A percentile compares a stretch with the other conserved stretches of the same genome.
These are phyloP conservation scores for Myiozetetes cayanensis DNA, from an alignment of 2,113 vertebrate species.

Conservation along the genomic window DNA sequence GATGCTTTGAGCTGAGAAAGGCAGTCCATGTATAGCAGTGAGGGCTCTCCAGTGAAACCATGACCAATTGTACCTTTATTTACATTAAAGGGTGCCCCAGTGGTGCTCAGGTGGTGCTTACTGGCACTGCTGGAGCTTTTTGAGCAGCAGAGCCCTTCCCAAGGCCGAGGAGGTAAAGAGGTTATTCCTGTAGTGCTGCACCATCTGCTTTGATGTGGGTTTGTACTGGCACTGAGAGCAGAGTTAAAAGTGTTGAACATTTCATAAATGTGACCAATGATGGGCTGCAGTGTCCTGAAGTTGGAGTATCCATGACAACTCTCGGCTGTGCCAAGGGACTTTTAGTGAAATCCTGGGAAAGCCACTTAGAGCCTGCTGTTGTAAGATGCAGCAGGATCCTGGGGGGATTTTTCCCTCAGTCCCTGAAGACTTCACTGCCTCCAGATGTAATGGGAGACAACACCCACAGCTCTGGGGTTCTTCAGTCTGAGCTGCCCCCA, in stretches of 20 bases:
- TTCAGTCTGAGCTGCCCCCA: background rate
- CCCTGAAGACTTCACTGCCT: background rate
- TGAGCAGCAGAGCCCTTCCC: background rate
- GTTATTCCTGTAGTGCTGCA: background rate
- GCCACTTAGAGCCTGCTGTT: background rate
- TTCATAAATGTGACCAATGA: background rate
- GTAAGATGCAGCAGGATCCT: background rate
- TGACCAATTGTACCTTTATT: background rate
- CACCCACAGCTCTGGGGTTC: background rate
- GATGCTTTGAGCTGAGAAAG: background rate
- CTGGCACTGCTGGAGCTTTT: background rate
- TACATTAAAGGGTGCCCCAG: background rate
- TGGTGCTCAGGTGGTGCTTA: background rate
- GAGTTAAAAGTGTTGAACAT: background rate
- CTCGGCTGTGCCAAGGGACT: background rate
- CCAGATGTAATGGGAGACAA: background rate
- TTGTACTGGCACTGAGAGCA: background rate
- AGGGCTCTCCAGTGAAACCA: background rate
- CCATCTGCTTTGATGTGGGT: slow-evolving; percentile 30
- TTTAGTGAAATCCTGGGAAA: background rate
- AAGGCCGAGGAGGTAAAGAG: background rate
- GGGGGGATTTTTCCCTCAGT: background rate
- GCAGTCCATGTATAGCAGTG: background rate
- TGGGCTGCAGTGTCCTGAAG: background rate
- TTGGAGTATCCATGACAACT: slow-evolving; percentile 58